Base-by-base conservation (phyloP, 2,797 vertebrate genomes). In the Poecilia wingei region DNA sequence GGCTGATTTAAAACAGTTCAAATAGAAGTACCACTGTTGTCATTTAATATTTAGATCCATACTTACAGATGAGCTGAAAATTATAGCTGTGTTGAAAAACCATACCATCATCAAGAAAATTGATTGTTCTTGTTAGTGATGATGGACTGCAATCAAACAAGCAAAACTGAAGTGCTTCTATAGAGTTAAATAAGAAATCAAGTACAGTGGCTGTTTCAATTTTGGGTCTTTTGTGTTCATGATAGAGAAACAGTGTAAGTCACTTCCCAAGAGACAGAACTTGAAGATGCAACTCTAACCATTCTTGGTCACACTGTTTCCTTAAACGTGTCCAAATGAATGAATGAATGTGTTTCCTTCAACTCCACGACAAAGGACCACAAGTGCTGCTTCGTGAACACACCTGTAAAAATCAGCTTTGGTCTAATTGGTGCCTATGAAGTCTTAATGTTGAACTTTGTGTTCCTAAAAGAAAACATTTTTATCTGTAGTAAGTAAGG, bases 291-390 rank as follows among this genome's bases (percentile, higher is more conserved):
- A 61, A 57, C 46, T 84, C 72, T 76, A 84, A 83, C 85, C 88
- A 87, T 92, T 88, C 79, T 92, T 91, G 82, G 89, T 91, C 82
- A 88, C 77, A 83, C 33, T 78, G 53, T 81, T 28, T 57, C 57
- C 85, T 75, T 14, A 43, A n/a, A 71, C 78, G 76, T 84, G 86
- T 76, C 87, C 81, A 86, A 83, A 78, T 66, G 70, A 80, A 71
- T 92, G 90, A 92, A 84, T 79, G 91, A 86, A 91, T 93, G 75
- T 84, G 78, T 92, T 92, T 88, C 86, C 88, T 89, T 89, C 86
- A 82, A 92, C 85, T 84, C 64, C 39, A 70, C 74, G 51, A 78
- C 75, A 83, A 81, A 73, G 72, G 81, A 80, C 74, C 85, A 82
- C 85, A 89, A 78, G 80, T 46, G 49, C 74, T 57, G 80, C 79